Base-by-base conservation (phyloP, 2,113 vertebrate species). In the Oncorhynchus gorbuscha region DNA sequence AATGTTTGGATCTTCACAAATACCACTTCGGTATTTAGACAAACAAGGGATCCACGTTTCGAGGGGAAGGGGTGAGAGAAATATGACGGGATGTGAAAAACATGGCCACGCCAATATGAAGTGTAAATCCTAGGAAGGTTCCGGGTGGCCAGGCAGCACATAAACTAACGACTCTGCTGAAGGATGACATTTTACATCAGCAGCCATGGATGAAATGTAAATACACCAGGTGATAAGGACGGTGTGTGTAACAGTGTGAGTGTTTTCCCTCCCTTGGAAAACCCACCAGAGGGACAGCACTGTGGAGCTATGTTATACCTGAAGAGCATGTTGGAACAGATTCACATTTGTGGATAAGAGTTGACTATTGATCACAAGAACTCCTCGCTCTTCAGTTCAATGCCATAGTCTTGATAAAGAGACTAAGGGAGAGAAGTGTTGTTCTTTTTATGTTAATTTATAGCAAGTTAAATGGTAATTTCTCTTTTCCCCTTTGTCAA, bases 91-190 rank as follows among this genome's bases (percentile, higher is more conserved):
- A 80, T 28, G 69, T 71, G 73, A 48, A 80, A 73, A 67, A 69
- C 73, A 73, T 49, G 69, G 72, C 64, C 1, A 77, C 79, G 79
- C 79, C 35, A 73, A 64, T 75, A 62, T 81, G 79, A 67, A 83
- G 80, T 84, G 39, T 45, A 83, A 86, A 88, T 86, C 82, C 82
- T 45, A 12, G 39, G 39, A 75, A 67, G 14, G 26, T 3, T 3
- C 4, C 72, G 76, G 0, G 18, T 2, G 1, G 5, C 6, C 39
- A 75, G 64, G 66, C 69, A 74, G 68, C 71, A 73, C 66, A 74
- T 32, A 87, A 89, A 89, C 79, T 86, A 86, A 81, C 73, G 79
- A 80, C 83, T 89, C 81, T 68, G 74, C 59, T 79, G 72, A 87
- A 88, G 89, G 84, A 76, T 18, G 24, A 75, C 39, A 3, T 74